These are phyloP conservation scores for Podargus strigoides DNA, from an alignment of 2,797 vertebrate genomes.

Conservation along the genomic window DNA sequence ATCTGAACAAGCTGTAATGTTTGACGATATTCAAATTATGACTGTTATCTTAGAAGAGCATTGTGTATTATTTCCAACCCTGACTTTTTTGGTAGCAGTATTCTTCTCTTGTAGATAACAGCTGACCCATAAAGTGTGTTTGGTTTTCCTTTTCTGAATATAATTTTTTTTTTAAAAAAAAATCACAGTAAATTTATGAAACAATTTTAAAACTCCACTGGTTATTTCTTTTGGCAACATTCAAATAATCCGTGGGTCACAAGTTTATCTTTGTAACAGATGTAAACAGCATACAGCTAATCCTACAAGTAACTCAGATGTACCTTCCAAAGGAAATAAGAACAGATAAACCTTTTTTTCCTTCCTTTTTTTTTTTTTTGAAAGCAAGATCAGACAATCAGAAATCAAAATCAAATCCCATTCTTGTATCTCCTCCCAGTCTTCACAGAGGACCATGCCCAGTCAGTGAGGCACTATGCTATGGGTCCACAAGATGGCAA, in stretches of 20 bases:
- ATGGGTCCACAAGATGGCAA: neutral
- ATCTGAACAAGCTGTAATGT: neutral
- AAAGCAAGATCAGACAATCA: neutral
- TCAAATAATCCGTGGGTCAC: neutral
- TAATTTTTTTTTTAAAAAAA: neutral
- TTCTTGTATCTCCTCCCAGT: neutral
- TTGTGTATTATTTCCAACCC: neutral
- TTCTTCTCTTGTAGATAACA: neutral
- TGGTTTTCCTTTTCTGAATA: neutral
- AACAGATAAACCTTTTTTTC: neutral
- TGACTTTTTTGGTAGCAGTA: neutral
- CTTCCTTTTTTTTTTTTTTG: too few species aligned
- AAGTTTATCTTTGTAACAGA: neutral
- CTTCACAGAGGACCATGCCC: neutral
- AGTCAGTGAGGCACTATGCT: neutral
- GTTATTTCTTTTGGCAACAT: neutral
- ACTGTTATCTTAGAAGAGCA: neutral
- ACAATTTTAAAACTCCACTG: neutral
- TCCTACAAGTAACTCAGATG: neutral
- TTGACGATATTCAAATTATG: neutral
- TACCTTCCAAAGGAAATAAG: neutral
- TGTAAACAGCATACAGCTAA: neutral
- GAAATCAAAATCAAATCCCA: neutral
- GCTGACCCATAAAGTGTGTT: neutral
- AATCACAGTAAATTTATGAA: neutral